phyloP scores from a whole-genome alignment of 2,113 vertebrate species.

The Lasiurus cinereus region DNA sequence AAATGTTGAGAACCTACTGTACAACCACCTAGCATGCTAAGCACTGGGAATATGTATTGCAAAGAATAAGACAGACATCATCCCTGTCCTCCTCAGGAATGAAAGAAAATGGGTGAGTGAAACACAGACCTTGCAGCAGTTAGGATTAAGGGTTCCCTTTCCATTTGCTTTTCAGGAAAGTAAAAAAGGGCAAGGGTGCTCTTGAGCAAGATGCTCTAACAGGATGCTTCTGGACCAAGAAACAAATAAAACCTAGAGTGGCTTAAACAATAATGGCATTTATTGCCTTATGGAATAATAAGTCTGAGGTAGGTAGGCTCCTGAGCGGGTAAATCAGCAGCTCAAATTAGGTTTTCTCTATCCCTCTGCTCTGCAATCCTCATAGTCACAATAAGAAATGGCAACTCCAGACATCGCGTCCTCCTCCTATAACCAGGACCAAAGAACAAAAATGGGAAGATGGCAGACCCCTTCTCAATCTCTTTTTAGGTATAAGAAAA shows the following conservation, averaged over 20 bases:
- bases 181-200: neutral
- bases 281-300: neutral
- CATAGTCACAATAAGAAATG: neutral
- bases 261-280: neutral
- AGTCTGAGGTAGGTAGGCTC: neutral
- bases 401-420: neutral
- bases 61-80: neutral
- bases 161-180: conserved; percentile 16
- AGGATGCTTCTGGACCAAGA: neutral
- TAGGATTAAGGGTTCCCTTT: neutral
- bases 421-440: neutral
- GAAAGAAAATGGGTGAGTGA: conserved; percentile 39
- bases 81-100: neutral
- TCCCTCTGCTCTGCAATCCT: neutral
- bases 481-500: conserved; percentile 5
- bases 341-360: neutral
- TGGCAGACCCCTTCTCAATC: neutral
- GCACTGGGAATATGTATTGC: neutral
- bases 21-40: neutral
- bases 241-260: neutral
- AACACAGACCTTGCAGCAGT: neutral
- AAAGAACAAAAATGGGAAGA: neutral
- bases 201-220: neutral
- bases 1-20: conserved; percentile 1
- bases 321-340: neutral